Evolutionary conservation across 1,140 invertebrate species (phyloP).

Genomic region (Ceratina japonica): DNA sequence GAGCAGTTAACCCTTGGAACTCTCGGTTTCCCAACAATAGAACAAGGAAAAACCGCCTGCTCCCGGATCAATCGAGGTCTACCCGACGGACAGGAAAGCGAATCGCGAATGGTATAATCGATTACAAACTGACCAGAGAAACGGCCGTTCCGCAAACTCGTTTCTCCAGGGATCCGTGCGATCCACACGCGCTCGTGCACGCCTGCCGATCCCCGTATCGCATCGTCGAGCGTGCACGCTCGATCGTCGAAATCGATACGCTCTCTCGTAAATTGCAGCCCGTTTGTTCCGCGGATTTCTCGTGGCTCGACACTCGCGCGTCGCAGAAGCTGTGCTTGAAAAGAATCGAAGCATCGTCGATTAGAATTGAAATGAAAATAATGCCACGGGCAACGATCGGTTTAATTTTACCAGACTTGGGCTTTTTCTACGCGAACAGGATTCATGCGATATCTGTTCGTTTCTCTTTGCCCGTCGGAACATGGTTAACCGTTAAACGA

Average conservation of each 20-base stretch:
- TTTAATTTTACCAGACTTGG: too few species aligned
- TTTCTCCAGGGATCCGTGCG: not conserved
- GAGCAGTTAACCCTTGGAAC: not conserved
- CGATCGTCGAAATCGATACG: conserved; percentile 10
- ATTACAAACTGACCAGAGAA: conserved; percentile 5
- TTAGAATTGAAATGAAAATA: conserved; percentile 17
- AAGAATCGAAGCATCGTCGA: too few species aligned
- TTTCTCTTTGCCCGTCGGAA: not conserved
- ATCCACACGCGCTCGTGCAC: not conserved
- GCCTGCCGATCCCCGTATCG: too few species aligned
- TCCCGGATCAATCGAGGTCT: not conserved
- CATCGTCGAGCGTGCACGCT: not conserved
- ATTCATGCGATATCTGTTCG: not conserved
- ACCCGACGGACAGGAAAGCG: not conserved
- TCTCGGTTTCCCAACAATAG: not conserved
- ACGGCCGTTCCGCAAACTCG: conserved; percentile 8
- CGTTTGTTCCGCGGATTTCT: not conserved
- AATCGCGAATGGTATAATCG: conserved; percentile 1
- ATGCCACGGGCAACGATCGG: conserved; percentile 6
- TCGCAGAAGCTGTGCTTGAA: too few species aligned
- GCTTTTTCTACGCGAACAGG: too few species aligned
- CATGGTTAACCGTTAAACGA: conserved; percentile 19
- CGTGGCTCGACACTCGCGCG: too few species aligned
- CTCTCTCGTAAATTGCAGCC: not conserved
- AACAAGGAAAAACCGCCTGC: not conserved